Evolutionary conservation across 2,888 invertebrate genomes (phyloP), one percentile per base, ranked within the genome.

Genomic region (Drosophila ezoana): DNA sequence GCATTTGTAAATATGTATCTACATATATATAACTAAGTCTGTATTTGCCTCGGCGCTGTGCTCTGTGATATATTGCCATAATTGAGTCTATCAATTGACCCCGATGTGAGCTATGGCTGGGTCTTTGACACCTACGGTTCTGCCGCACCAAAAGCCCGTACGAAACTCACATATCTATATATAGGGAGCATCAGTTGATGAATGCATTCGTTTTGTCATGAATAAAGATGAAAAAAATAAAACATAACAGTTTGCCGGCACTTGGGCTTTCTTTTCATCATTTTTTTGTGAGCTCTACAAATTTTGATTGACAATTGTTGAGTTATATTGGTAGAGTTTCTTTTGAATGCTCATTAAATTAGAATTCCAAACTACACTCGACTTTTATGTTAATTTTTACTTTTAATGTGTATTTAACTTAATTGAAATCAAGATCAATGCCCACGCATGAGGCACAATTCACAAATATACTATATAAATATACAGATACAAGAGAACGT

Each of bases 21-120:
- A 14, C 10, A 10, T 32, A 32, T n/a, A 38, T 23, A 18, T 45
- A 33, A 32, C 9, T 28, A 23, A 43, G 32, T 32, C 10, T 56
- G 51, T 45, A 41, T 47, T 18, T 73, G 61, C 49, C 45, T 57
- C 44, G 35, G 43, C 47, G 59, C 48, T 57, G 43, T 48, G 45
- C 60, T 69, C 75, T 72, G 60, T 64, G 86, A 80, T 80, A 82
- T 77, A 74, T 79, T 72, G 80, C 57, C 83, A 80, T 89, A 87
- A 89, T 89, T 87, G 86, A 89, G 80, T 85, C 85, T 81, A 87
- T 87, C 89, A 87, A 87, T 87, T 87, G 89, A 87, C 86, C 86
- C 82, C 87, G 57, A 77, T 67, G 79, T 76, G 75, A 73, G 76
- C 82, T 73, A 72, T 76, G 72, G 62, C 78, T 80, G 85, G 87